Base-by-base conservation (phyloP, 2,113 vertebrate genomes). In the Lutjanus erythropterus region DNA sequence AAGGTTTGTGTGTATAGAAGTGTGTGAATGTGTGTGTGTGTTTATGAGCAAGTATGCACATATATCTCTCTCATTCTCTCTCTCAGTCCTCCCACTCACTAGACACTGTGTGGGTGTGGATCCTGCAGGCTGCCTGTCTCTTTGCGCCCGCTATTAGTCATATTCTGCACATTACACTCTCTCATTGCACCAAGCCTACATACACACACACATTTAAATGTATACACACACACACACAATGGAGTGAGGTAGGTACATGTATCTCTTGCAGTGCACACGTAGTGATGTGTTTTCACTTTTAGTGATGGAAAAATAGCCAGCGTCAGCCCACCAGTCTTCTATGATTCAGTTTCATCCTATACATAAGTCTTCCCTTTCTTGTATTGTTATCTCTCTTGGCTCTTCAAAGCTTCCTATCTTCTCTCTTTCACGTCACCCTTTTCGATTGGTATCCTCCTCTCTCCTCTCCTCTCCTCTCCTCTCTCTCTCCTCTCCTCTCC, bases 51-150 rank as follows among this genome's bases (percentile, higher is more conserved):
- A 46, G 33, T 12, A 27, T 33, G 42, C 47, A 65, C 68, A 59
- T 47, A 9, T 33, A 77, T 83, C 71, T 85, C 81, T 88, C 59
- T 81, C 74, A 21, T 59, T 71, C 64, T 82, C 80, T 84, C 80
- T 91, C 81, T 86, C 88, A 64, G 74, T 88, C 88, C 88, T 78
- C 91, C 89, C 85, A 85, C 93, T 86, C 88, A 86, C 33, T 88
- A 89, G 87, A 89, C 86, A 64, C 78, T 52, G 78, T 67, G 93
- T 91, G 90, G 91, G 90, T 75, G 88, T 86, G 83, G 58, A 88
- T 91, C 87, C 88, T 91, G 85, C 88, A 86, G 90, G 83, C 88
- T 80, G 87, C 83, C 82, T 67, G 68, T 86, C 88, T 89, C 78
- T 73, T 70, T 86, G 76, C 53, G 64, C 80, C 85, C 71, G 70